These are phyloP conservation scores for Meandrusa payeni DNA, from an alignment of 2,888 invertebrate genomes.

Conservation along the genomic window DNA sequence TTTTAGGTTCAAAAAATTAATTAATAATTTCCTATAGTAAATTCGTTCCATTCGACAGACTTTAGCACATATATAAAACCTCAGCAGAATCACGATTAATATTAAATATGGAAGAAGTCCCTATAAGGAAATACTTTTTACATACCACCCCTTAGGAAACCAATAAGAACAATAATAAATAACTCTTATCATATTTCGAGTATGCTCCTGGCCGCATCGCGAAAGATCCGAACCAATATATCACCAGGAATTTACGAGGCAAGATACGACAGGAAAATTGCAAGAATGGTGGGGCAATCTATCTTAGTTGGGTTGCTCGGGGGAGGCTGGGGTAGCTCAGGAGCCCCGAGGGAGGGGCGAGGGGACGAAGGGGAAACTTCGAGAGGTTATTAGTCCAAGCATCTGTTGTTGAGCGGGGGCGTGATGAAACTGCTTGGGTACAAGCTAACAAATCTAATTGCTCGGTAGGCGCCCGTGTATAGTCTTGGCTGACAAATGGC, in stretches of 20 bases:
- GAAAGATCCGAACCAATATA: slow-evolving; percentile 85
- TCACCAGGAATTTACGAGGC: slow-evolving; percentile 92
- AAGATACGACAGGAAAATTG: slow-evolving; percentile 96
- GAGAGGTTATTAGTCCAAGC: slow-evolving; percentile 83
- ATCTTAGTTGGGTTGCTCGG: slow-evolving; percentile 87
- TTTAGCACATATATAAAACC: too few species aligned
- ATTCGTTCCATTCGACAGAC: too few species aligned
- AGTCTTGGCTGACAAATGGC: slow-evolving; percentile 67
- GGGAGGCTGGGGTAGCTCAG: slow-evolving; percentile 65
- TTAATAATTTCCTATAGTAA: too few species aligned
- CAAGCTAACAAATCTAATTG: slow-evolving; percentile 81
- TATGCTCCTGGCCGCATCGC: slow-evolving; percentile 81
- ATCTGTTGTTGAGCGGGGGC: slow-evolving; percentile 82
- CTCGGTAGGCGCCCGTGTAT: slow-evolving; percentile 76
- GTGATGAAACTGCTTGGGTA: slow-evolving; percentile 79
- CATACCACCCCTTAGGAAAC: slow-evolving; percentile 68
- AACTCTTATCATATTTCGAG: slow-evolving; percentile 81
- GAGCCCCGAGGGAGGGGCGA: slow-evolving; percentile 56
- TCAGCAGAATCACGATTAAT: slow-evolving; percentile 36
- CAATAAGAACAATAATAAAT: slow-evolving; percentile 82
- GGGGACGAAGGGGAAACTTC: slow-evolving; percentile 74
- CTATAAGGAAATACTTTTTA: slow-evolving; percentile 45
- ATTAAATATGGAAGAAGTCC: slow-evolving; percentile 51
- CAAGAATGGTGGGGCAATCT: slow-evolving; percentile 95
- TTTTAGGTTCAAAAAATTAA: too few species aligned